A percentile compares a stretch with the other conserved stretches of the same genome.
Conservation (phyloP, 1,140 invertebrate genomes). For the Globodera rostochiensis region DNA sequence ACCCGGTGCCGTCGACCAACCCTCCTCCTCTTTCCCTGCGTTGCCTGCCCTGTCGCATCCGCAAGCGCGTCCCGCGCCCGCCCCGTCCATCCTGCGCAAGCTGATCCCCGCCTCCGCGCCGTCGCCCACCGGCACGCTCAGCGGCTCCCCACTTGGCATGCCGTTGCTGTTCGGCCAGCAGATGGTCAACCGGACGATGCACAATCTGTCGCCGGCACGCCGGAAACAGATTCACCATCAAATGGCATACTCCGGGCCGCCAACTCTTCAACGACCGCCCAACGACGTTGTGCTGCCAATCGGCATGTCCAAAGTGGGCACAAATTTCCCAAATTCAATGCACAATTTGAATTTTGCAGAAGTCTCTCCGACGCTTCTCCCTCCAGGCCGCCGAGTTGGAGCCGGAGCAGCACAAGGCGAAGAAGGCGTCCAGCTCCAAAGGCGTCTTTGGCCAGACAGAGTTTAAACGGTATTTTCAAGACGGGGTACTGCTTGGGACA, state of each 20-base stretch:
- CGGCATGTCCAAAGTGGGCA: background rate
- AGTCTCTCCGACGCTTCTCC: constrained; percentile 20
- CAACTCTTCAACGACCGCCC: background rate
- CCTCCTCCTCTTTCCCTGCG: background rate
- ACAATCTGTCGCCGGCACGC: background rate
- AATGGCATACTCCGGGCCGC: background rate
- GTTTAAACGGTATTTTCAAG: constrained; percentile 21
- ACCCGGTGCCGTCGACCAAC: background rate
- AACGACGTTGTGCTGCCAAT: background rate
- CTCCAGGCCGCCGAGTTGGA: constrained; percentile 24
- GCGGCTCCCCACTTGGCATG: background rate
- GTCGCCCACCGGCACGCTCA: background rate
- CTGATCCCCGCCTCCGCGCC: background rate
- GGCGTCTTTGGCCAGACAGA: constrained; percentile 24
- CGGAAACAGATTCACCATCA: background rate
- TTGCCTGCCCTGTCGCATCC: background rate
- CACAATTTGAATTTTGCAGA: background rate
- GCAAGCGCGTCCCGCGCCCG: background rate
- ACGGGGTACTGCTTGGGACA: too few relatives aligned
- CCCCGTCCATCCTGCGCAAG: constrained; percentile 5
- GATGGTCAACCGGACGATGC: background rate
- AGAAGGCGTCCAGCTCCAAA: constrained; percentile 12
- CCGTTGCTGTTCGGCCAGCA: constrained; percentile 11
- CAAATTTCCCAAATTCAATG: background rate
- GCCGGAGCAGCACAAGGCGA: constrained; percentile 15